Conservation (phyloP, 2,797 vertebrate species). For the Morelia viridis region DNA sequence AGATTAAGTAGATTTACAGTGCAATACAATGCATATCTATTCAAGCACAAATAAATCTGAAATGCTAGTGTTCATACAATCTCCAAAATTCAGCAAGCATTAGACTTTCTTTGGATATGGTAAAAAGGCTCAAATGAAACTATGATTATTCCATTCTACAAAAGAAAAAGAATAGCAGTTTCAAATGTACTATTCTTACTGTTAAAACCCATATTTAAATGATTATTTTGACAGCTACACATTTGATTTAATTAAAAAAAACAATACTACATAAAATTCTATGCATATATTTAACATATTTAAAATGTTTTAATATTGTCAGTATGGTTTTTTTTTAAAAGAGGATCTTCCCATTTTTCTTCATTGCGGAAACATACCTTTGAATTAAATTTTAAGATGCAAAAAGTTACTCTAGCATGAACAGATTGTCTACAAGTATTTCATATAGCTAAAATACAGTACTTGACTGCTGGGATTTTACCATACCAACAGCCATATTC, state of each 20-base stretch:
- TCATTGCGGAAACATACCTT: background rate
- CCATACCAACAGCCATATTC: too few relatives aligned
- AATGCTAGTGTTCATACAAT: background rate
- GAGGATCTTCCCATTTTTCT: too few relatives aligned
- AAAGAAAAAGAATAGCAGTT: rapidly evolving
- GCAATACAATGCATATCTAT: too few relatives aligned
- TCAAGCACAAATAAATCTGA: too few relatives aligned
- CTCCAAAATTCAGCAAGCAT: background rate
- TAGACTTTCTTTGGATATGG: background rate
- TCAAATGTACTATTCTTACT: background rate
- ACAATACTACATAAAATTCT: background rate
- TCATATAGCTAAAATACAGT: background rate
- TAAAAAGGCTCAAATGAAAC: rapidly evolving
- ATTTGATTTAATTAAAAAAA: background rate
- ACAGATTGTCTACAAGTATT: background rate
- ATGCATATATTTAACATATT: background rate
- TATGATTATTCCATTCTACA: background rate
- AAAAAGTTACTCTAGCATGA: background rate
- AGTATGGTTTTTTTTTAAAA: background rate
- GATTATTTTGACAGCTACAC: background rate
- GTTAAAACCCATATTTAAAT: background rate
- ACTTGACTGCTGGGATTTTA: background rate
- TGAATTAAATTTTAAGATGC: background rate
- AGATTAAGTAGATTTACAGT: background rate
- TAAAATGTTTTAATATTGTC: background rate